Conservation (phyloP, 2,888 invertebrate genomes). For the Stenolophus ochropezus region DNA sequence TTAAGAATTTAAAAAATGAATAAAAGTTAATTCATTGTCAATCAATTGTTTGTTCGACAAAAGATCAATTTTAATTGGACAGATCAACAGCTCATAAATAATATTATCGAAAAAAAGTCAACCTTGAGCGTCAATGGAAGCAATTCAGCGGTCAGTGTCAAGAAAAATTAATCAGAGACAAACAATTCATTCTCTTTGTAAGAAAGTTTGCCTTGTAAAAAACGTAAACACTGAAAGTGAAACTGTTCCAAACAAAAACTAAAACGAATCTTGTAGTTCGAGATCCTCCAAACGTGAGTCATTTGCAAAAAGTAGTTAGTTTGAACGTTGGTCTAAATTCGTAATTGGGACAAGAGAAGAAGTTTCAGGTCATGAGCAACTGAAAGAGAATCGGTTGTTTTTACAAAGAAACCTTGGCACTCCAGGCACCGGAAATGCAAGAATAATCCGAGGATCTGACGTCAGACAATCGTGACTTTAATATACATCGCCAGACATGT, state of each 20-base stretch:
- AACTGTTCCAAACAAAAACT: not conserved
- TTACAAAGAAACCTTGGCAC: constrained; percentile 9
- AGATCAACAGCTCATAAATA: constrained; percentile 16
- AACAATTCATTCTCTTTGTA: not conserved
- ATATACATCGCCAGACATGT: constrained; percentile 27
- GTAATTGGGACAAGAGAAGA: not conserved
- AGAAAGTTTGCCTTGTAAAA: not conserved
- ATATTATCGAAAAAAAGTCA: not conserved
- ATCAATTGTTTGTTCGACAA: not conserved
- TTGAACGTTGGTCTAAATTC: not conserved
- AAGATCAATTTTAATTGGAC: not conserved
- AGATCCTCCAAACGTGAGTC: not conserved
- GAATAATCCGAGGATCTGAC: constrained; percentile 58
- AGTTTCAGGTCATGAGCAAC: constrained; percentile 37
- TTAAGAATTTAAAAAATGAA: too few species aligned
- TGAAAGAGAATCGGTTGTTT: constrained; percentile 10
- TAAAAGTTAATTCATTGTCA: not conserved
- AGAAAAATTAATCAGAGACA: not conserved
- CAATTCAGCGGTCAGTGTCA: constrained; percentile 13
- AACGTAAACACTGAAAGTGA: constrained; percentile 18
- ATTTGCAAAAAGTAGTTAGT: not conserved
- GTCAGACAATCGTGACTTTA: constrained; percentile 52
- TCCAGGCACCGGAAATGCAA: constrained; percentile 48
- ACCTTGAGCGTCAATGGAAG: constrained; percentile 9
- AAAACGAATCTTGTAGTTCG: not conserved